Evolutionary conservation across 2,888 invertebrate species (phyloP).

Genomic region (Oxyteleia sp.): DNA sequence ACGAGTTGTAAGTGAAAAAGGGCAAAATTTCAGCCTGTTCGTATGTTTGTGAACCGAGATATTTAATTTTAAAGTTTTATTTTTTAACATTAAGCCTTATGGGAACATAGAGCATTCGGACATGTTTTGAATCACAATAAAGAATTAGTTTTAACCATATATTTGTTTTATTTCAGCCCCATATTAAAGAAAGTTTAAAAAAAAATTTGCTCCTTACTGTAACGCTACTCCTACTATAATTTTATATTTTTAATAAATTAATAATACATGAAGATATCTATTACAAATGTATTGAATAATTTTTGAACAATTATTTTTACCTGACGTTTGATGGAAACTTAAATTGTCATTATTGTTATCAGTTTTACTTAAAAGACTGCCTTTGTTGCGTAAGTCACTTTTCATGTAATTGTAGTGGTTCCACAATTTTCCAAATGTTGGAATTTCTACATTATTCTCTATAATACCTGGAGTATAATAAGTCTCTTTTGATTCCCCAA

Average conservation of each 20-base stretch:
- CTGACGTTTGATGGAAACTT: neutral
- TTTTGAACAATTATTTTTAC: neutral
- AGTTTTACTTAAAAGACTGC: neutral
- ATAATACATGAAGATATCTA: neutral
- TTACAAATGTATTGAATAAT: conserved; percentile 4
- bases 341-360: neutral
- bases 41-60: no score
- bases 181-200: no score
- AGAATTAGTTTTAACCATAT: no score
- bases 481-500: neutral
- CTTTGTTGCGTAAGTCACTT: neutral
- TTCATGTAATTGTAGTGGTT: conserved; percentile 35
- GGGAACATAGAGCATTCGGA: no score
- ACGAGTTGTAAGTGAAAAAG: no score
- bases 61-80: no score
- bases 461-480: conserved; percentile 18
- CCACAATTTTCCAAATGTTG: conserved; percentile 13
- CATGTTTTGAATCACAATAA: no score
- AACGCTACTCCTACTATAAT: no score
- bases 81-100: no score
- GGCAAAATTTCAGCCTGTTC: no score
- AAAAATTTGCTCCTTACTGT: no score
- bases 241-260: neutral
- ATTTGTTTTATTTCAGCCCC: no score
- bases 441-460: conserved; percentile 10